Evolutionary conservation across 2,888 invertebrate species (phyloP).

Genomic region (Hyppa rectilinea): DNA sequence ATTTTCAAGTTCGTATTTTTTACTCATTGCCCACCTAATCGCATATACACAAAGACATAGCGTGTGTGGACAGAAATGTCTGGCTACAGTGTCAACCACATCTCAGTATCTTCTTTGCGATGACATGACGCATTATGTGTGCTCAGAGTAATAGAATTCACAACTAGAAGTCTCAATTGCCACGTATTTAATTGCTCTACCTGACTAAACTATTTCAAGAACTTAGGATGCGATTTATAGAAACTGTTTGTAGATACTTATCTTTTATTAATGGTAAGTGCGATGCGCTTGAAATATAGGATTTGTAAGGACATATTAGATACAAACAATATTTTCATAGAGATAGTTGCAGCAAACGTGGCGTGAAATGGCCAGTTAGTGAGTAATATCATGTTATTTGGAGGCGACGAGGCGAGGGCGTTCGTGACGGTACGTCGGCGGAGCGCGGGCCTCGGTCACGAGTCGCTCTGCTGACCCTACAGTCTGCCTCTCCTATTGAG

Average conservation of each 20-base stretch:
- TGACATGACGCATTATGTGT: conserved; percentile 3
- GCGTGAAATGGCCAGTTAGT: conserved; percentile 90
- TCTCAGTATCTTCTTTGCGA: neutral
- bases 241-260: conserved; percentile 40
- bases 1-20: neutral
- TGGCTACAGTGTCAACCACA: neutral
- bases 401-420: conserved; percentile 83
- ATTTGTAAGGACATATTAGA: conserved; percentile 62
- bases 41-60: neutral
- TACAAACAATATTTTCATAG: conserved; percentile 68
- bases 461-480: conserved; percentile 87
- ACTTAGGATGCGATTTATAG: conserved; percentile 45
- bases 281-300: conserved; percentile 56
- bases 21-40: neutral
- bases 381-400: conserved; percentile 89
- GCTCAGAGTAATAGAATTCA: conserved; percentile 12
- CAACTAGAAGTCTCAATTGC: conserved; percentile 10
- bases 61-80: neutral
- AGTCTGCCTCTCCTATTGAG: conserved; percentile 70
- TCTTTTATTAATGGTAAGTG: conserved; percentile 61
- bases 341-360: conserved; percentile 79
- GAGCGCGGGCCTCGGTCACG: conserved; percentile 84
- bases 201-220: conserved; percentile 45
- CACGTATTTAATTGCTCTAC: conserved; percentile 33
- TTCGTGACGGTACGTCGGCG: conserved; percentile 82